phyloP scores from a whole-genome alignment of 2,797 vertebrate species.

The Phoebastria nigripes region DNA sequence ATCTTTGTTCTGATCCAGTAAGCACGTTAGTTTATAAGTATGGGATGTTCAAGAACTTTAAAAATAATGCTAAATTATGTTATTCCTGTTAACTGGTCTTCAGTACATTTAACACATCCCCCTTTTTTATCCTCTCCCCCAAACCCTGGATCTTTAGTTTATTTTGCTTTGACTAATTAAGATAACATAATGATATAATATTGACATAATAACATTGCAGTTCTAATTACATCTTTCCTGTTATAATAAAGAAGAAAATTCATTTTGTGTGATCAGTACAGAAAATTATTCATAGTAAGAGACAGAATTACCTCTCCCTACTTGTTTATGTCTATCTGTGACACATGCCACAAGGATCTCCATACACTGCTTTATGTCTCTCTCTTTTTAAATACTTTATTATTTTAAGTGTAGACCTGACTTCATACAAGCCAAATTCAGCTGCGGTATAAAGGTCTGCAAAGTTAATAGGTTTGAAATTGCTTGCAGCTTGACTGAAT shows the following conservation, averaged over 20 bases:
- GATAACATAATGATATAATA: background rate
- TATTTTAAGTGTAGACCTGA: background rate
- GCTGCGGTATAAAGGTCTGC: background rate
- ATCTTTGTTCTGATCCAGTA: background rate
- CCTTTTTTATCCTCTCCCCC: background rate
- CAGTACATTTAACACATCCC: background rate
- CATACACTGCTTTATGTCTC: background rate
- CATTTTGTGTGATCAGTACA: background rate
- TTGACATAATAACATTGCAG: background rate
- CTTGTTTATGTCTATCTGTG: background rate
- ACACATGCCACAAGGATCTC: background rate
- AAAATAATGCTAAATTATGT: background rate
- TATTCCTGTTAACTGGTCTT: background rate
- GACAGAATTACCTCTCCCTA: background rate
- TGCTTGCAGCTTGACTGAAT: slow-evolving; percentile 18
- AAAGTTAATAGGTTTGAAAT: slow-evolving; percentile 16
- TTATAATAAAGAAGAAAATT: background rate
- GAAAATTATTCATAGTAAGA: background rate
- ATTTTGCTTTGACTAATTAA: background rate
- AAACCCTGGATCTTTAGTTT: background rate
- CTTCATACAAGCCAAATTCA: background rate
- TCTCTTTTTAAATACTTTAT: background rate
- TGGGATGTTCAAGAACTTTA: background rate
- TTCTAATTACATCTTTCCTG: background rate
- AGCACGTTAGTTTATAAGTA: background rate